These are phyloP conservation scores for Perca fluviatilis DNA, from an alignment of 2,113 vertebrate genomes.

Conservation along the genomic window DNA sequence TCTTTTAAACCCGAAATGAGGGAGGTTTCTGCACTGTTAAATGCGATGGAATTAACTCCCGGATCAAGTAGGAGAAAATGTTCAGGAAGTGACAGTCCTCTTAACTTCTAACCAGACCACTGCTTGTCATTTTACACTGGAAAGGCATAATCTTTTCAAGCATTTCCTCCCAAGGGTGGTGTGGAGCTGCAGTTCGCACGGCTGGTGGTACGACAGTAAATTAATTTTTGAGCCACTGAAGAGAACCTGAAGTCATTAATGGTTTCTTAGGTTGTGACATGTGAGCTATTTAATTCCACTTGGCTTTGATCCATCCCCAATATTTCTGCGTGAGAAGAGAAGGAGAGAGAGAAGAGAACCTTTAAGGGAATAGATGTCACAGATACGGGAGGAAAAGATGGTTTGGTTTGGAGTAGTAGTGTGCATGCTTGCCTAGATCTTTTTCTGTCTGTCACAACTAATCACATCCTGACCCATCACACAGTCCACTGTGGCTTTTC, in stretches of 20 bases:
- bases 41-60: not conserved
- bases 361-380: not conserved
- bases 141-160: slow-evolving; percentile 7
- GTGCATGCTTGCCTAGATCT: slow-evolving; percentile 8
- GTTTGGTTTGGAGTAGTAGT: not conserved
- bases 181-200: not conserved
- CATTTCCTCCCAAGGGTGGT: not conserved
- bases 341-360: not conserved
- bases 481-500: slow-evolving; percentile 25
- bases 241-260: slow-evolving; percentile 45
- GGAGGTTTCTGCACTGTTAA: not conserved
- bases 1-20: not conserved
- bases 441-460: slow-evolving; percentile 48
- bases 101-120: not conserved
- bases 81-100: not conserved
- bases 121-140: not conserved
- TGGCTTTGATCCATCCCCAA: slow-evolving; percentile 36
- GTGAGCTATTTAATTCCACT: slow-evolving; percentile 39
- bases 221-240: slow-evolving; percentile 20
- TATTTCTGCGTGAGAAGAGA: not conserved
- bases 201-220: not conserved
- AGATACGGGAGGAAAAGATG: not conserved
- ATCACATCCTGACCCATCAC: slow-evolving; percentile 53
- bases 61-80: not conserved
- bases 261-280: slow-evolving; percentile 40